Base-by-base conservation (phyloP, 2,888 invertebrate species). In the Lasioglossum zephyrum region DNA sequence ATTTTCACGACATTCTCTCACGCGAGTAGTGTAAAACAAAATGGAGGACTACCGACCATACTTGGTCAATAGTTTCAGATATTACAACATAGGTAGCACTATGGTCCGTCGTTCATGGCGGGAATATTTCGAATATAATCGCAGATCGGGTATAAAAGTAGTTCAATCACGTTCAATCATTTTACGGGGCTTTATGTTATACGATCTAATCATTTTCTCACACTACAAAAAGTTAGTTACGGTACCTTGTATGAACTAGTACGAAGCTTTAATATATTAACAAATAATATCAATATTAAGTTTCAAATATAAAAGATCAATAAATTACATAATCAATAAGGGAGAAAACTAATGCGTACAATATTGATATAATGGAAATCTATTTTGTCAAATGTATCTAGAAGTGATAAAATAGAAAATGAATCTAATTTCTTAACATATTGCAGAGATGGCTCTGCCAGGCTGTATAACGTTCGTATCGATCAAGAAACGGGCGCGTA, bases 11-110 rank as follows among this genome's bases (percentile, higher is more conserved):
- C 39, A 13, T 49, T 41, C 69, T 41, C 31, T 26, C 53, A 77
- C 44, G 70, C 11, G n/a, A 49, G 49, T 11, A 79, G 39, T 13
- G 41, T 44, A 69, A 83, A 83, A 83, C 87, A 87, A 87, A 63
- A 87, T 87, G 87, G 87, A 39, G 83, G 49, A 49, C 63, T 69
- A 49, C 36, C 81, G 77, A 70, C 86, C 66, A 57, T 53, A 66
- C 47, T 18, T 0, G 6, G 8, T 26, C 49, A 18, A 3, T 80
- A 41, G 26, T 36, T 77, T 31, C 9, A 9, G 8, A 39, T 1
- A 4, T 16, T 16, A 16, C 2, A 11, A 39, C 18, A 31, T 18
- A 85, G 86, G 18, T 85, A 73, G 49, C 85, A 44, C 36, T 53
- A 44, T 16, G 1, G 9, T 13, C 4, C 9, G 0, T 31, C 49